Evolutionary conservation across 2,797 vertebrate species (phyloP).

Genomic region (Simalia tracyae): DNA sequence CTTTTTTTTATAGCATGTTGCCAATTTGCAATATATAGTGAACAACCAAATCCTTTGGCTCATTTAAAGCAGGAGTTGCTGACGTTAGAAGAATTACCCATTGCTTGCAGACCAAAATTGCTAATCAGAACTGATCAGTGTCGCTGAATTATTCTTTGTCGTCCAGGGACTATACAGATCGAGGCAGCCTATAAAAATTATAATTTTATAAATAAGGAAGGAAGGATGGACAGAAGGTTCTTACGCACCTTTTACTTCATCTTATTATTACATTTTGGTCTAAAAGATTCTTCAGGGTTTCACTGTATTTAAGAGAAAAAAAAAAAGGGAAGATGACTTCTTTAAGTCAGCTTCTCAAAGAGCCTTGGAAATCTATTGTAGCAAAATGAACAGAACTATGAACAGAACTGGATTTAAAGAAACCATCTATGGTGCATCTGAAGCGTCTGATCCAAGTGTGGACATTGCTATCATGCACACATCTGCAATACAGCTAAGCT

Average conservation of each 20-base stretch:
- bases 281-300: background rate
- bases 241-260: background rate
- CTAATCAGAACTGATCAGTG: background rate
- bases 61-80: background rate
- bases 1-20: background rate
- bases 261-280: background rate
- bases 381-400: background rate
- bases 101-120: background rate
- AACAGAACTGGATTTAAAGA: background rate
- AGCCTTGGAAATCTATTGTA: background rate
- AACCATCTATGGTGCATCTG: background rate
- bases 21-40: conserved; percentile 19
- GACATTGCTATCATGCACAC: background rate
- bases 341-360: background rate
- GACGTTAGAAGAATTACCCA: background rate
- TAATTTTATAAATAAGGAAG: background rate
- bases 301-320: no score
- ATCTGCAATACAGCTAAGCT: background rate
- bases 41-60: background rate
- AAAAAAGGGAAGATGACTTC: background rate
- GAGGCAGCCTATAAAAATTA: background rate
- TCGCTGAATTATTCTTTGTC: background rate
- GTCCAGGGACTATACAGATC: background rate
- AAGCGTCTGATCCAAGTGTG: background rate
- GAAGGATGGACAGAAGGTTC: background rate